Conservation (phyloP, 37 sponge, comb jelly and placozoan species). For the Cliona cf. orientalis region DNA sequence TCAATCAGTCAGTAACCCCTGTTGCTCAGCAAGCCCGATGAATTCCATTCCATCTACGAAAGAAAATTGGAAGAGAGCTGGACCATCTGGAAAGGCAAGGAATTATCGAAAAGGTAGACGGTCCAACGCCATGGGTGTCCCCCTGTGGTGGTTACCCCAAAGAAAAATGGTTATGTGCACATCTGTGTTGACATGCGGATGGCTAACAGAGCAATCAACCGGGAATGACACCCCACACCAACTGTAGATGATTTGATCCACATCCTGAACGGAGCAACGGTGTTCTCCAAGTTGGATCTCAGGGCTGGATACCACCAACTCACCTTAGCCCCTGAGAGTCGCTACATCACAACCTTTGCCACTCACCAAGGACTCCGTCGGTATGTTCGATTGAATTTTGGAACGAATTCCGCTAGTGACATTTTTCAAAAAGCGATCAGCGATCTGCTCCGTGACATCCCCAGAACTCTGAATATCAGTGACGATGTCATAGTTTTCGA, state of each 20-base stretch:
- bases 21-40: too few species aligned
- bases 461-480: conserved; percentile 28
- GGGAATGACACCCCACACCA: conserved; percentile 60
- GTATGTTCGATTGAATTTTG: conserved; percentile 53
- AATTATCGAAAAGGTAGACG: too few species aligned
- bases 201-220: conserved; percentile 60
- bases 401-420: conserved; percentile 59
- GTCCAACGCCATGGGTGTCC: too few species aligned
- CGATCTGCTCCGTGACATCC: conserved; percentile 26
- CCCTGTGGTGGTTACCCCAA: too few species aligned
- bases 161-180: conserved; percentile 54
- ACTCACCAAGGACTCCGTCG: conserved; percentile 40
- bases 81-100: too few species aligned
- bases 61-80: too few species aligned
- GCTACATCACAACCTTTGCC: conserved; percentile 55
- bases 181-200: conserved; percentile 56
- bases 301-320: conserved; percentile 57
- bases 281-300: conserved; percentile 50
- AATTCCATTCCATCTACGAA: too few species aligned
- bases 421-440: too few species aligned
- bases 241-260: conserved; percentile 51
- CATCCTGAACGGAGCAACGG: conserved; percentile 31
- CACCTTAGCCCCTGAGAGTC: conserved; percentile 24
- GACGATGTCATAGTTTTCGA: too few species aligned
- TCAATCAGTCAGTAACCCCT: too few species aligned